phyloP scores from a whole-genome alignment of 2,888 invertebrate genomes.

The Apodemia mormo region DNA sequence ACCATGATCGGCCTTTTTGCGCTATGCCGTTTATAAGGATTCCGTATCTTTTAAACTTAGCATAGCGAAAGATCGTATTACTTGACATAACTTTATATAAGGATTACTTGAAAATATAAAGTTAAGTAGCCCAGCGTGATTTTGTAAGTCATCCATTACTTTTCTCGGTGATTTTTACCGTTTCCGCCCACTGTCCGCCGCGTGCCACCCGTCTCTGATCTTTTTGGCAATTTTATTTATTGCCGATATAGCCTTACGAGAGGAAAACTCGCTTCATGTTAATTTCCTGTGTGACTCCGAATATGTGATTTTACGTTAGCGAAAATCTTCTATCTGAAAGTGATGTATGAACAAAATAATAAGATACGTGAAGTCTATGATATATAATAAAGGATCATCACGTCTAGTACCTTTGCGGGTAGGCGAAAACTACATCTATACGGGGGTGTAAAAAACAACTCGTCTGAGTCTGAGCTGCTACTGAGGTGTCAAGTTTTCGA shows the following conservation, averaged over 20 bases:
- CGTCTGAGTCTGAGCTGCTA: too few species aligned
- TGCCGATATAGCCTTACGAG: slow-evolving; percentile 58
- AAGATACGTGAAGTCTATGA: not conserved
- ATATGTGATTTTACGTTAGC: slow-evolving; percentile 25
- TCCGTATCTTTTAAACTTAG: slow-evolving; percentile 19
- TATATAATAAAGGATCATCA: too few species aligned
- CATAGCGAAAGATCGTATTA: slow-evolving; percentile 19
- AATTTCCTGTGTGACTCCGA: slow-evolving; percentile 66
- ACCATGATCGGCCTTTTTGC: too few species aligned
- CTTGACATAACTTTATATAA: slow-evolving; percentile 11
- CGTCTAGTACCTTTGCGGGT: too few species aligned
- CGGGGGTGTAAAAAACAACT: too few species aligned
- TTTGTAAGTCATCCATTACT: slow-evolving; percentile 34
- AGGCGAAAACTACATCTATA: too few species aligned
- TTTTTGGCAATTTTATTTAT: slow-evolving; percentile 77
- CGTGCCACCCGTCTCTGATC: slow-evolving; percentile 48
- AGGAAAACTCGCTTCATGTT: slow-evolving; percentile 73
- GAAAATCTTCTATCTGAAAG: slow-evolving; percentile 21
- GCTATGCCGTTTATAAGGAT: slow-evolving; percentile 2
- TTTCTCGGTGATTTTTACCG: slow-evolving; percentile 59
- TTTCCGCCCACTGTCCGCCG: slow-evolving; percentile 53
- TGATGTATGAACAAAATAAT: slow-evolving; percentile 4
- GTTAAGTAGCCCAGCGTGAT: slow-evolving; percentile 22
- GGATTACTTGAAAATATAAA: slow-evolving; percentile 8
- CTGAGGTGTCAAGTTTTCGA: too few species aligned